A percentile compares a stretch with the other conserved stretches of the same genome.
phyloP scores from a whole-genome alignment of 30 jellyfish, hydroid and myxozoan genomes.

The Mastigias papua region DNA sequence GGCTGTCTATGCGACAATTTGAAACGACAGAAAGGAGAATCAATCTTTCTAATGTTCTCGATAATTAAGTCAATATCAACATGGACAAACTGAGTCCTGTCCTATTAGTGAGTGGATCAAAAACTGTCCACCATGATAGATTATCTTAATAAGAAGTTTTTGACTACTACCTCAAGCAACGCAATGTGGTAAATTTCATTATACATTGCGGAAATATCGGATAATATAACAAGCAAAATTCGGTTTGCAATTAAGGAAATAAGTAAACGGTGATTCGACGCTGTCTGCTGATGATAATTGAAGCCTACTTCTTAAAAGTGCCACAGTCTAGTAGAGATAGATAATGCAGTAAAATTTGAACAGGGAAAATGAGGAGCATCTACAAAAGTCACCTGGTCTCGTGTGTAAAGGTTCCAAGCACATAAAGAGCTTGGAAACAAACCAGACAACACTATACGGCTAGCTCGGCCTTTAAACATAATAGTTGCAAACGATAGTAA shows the following conservation, averaged over 20 bases:
- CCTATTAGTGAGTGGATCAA: neutral
- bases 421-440: too few relatives aligned
- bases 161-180: neutral
- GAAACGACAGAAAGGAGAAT: neutral
- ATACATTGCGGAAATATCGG: neutral
- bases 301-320: neutral
- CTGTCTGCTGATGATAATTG: neutral
- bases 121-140: neutral
- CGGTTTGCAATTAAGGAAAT: neutral
- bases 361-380: too few relatives aligned
- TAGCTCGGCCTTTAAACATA: too few relatives aligned
- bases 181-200: neutral
- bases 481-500: too few relatives aligned
- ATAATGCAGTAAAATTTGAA: too few relatives aligned
- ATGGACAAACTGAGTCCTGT: neutral
- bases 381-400: too few relatives aligned
- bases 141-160: neutral
- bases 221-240: neutral
- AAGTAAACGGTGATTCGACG: neutral
- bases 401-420: too few relatives aligned
- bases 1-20: neutral
- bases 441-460: too few relatives aligned
- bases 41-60: neutral
- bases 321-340: too few relatives aligned
- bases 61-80: neutral